Percentiles rank a stretch among this genome's conserved stretches.
phyloP scores from a whole-genome alignment of 2,888 invertebrate species.

The Mythimna ferrago region DNA sequence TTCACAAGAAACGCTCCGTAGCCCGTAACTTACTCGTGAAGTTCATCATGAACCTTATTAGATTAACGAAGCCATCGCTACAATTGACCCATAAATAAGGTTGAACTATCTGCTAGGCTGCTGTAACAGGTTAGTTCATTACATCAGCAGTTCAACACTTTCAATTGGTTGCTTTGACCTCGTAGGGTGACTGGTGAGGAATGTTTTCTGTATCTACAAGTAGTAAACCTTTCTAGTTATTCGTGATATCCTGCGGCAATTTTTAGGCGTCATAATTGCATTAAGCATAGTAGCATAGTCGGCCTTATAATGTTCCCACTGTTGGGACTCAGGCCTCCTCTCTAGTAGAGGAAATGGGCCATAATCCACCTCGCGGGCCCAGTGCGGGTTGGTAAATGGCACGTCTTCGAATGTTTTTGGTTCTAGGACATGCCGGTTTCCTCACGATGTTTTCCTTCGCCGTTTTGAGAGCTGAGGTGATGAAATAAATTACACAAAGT shows the following conservation, averaged over 20 bases:
- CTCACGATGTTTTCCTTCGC: too few relatives aligned
- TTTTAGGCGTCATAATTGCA: background rate
- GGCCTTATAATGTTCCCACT: too few relatives aligned
- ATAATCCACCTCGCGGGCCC: too few relatives aligned
- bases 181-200: slow-evolving; percentile 40
- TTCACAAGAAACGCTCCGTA: slow-evolving; percentile 19
- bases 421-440: too few relatives aligned
- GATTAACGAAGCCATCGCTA: slow-evolving; percentile 49
- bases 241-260: slow-evolving; percentile 2
- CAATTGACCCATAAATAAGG: slow-evolving; percentile 74
- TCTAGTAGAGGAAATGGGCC: too few relatives aligned
- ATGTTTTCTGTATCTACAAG: slow-evolving; percentile 8
- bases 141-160: slow-evolving; percentile 86
- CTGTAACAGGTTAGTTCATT: slow-evolving; percentile 81
- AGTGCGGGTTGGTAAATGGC: too few relatives aligned
- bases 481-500: too few relatives aligned
- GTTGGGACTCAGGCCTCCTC: too few relatives aligned
- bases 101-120: slow-evolving; percentile 58
- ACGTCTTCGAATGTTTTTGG: too few relatives aligned
- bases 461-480: too few relatives aligned
- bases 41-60: slow-evolving; percentile 64
- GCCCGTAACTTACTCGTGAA: slow-evolving; percentile 51
- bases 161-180: slow-evolving; percentile 74
- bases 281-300: too few relatives aligned
- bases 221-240: slow-evolving; percentile 1